Percentiles rank a stretch among this genome's conserved stretches.
Evolutionary conservation across 2,113 vertebrate species (phyloP).

Genomic region (Neopipo cinnamomea): DNA sequence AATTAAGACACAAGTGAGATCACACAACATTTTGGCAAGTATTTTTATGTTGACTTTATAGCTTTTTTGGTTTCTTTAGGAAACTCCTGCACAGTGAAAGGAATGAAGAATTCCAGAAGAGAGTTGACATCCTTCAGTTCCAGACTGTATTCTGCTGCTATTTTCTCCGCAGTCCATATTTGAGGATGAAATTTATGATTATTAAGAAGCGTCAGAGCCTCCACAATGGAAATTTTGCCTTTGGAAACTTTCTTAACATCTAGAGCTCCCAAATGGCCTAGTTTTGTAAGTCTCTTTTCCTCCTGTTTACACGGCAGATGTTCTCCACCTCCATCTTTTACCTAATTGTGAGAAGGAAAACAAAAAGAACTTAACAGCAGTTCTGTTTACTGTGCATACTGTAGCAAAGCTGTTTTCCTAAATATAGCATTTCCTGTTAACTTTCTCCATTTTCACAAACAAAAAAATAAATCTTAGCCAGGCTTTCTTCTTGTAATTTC

Average conservation of each 20-base stretch:
- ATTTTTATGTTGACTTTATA: conserved; percentile 76
- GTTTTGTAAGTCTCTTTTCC: conserved; percentile 77
- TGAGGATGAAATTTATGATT: conserved; percentile 83
- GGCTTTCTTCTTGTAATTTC: neutral
- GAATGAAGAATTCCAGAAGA: conserved; percentile 84
- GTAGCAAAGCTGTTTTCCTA: neutral
- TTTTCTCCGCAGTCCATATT: conserved; percentile 85
- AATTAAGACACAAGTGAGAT: neutral
- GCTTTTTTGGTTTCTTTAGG: conserved; percentile 72
- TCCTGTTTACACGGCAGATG: conserved; percentile 25
- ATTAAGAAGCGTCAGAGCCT: conserved; percentile 83
- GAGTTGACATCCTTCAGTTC: conserved; percentile 83
- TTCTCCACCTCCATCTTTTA: conserved; percentile 31
- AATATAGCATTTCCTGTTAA: neutral
- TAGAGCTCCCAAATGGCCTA: conserved; percentile 25
- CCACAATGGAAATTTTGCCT: conserved; percentile 86
- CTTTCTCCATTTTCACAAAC: neutral
- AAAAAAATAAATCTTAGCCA: neutral
- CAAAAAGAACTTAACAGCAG: conserved; percentile 13
- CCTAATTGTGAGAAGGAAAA: conserved; percentile 46
- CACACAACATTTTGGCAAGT: neutral
- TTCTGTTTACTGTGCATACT: neutral
- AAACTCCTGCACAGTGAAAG: conserved; percentile 81
- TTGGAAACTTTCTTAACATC: conserved; percentile 78
- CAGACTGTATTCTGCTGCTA: conserved; percentile 86